A percentile compares a stretch with the other conserved stretches of the same genome.
phyloP scores from a whole-genome alignment of 1,140 invertebrate species.

The Ceratina calcarata region DNA sequence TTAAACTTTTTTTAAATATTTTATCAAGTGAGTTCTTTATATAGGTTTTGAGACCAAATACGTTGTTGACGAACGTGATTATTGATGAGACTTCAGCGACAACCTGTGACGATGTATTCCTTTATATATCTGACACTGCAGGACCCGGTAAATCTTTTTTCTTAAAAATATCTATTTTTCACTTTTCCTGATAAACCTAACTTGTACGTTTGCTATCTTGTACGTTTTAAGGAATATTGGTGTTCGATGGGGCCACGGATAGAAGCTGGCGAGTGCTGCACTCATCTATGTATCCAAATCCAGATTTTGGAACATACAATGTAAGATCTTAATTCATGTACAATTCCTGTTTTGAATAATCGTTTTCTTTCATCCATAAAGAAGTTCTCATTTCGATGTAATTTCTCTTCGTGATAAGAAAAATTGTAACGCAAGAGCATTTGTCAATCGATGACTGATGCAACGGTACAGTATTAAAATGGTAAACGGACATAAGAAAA shows the following conservation, averaged over 20 bases:
- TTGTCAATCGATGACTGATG: background rate
- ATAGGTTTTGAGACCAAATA: slow-evolving; percentile 85
- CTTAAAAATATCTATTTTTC: background rate
- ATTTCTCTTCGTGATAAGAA: too few species aligned
- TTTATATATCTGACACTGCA: slow-evolving; percentile 89
- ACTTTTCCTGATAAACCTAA: background rate
- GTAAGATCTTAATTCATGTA: slow-evolving; percentile 1
- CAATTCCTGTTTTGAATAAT: background rate
- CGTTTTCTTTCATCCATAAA: background rate
- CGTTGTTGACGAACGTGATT: slow-evolving; percentile 88
- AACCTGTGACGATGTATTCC: slow-evolving; percentile 88
- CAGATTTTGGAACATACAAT: slow-evolving; percentile 85
- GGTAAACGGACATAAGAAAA: too few species aligned
- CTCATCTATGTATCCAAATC: slow-evolving; percentile 90
- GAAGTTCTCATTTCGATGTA: too few species aligned
- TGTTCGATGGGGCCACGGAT: slow-evolving; percentile 86
- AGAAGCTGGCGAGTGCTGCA: slow-evolving; percentile 88
- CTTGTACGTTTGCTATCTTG: too few species aligned
- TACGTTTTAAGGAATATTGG: slow-evolving; percentile 83
- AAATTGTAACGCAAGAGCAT: background rate
- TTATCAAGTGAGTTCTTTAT: slow-evolving; percentile 43
- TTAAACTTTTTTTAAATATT: background rate
- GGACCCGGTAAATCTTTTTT: slow-evolving; percentile 83
- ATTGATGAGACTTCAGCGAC: slow-evolving; percentile 85
- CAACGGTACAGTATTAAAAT: background rate